Evolutionary conservation across 2,113 vertebrate species (phyloP).

Genomic region (Datnioides undecimradiatus): DNA sequence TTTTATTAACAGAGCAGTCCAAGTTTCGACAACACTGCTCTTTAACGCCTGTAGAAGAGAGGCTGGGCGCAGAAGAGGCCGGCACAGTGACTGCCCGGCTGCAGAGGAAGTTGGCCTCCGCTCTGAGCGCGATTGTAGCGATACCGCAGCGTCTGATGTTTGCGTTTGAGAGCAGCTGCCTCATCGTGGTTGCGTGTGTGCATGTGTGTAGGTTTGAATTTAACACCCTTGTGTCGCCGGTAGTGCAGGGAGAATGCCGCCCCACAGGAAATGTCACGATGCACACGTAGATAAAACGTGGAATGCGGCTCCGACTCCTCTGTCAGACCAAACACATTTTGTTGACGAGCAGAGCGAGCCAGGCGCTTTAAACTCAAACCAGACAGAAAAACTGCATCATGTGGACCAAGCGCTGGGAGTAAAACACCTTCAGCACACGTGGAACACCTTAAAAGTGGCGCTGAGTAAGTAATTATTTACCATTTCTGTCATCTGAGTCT

Average conservation of each 20-base stretch:
- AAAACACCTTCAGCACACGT: not conserved
- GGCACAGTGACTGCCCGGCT: not conserved
- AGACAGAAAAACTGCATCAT: not conserved
- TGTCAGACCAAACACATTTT: not conserved
- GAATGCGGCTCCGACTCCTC: slow-evolving; percentile 48
- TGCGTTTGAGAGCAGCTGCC: not conserved
- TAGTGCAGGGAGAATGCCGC: slow-evolving; percentile 63
- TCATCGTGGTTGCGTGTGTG: not conserved
- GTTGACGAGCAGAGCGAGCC: not conserved
- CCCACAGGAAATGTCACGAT: slow-evolving; percentile 60
- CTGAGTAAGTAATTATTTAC: slow-evolving; percentile 6
- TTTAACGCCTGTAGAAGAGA: not conserved
- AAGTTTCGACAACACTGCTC: not conserved
- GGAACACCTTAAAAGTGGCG: not conserved
- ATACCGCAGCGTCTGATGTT: slow-evolving; percentile 2
- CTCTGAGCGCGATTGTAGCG: not conserved
- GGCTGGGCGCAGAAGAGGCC: not conserved
- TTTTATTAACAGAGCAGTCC: slow-evolving; percentile 5
- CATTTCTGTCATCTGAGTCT: not conserved
- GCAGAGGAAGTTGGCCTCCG: not conserved
- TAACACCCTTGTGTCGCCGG: slow-evolving; percentile 8
- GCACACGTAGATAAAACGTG: not conserved
- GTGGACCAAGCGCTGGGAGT: slow-evolving; percentile 11
- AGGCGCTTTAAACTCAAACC: slow-evolving; percentile 2
- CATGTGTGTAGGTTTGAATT: slow-evolving; percentile 16